A percentile compares a stretch with the other conserved stretches of the same genome.
phyloP scores from a whole-genome alignment of 2,113 vertebrate species.

The Ochotona princeps region DNA sequence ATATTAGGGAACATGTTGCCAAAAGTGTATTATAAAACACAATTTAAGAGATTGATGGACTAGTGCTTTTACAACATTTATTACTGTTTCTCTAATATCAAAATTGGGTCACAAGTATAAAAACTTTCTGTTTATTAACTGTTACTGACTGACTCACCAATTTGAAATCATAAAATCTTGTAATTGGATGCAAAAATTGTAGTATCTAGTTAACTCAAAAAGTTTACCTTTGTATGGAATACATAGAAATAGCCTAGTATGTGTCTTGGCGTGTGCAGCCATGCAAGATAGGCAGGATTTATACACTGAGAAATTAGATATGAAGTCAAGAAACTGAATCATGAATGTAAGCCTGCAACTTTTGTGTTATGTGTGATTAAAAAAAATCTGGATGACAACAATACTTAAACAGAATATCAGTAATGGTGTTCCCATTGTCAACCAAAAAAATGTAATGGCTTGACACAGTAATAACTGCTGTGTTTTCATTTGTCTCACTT shows the following conservation, averaged over 20 bases:
- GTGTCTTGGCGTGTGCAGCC: background rate
- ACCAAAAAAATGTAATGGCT: background rate
- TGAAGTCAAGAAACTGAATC: background rate
- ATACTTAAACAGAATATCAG: background rate
- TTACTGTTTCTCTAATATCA: constrained; percentile 6
- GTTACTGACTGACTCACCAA: background rate
- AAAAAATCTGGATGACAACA: background rate
- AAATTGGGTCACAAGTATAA: background rate
- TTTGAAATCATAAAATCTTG: background rate
- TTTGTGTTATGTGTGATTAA: background rate
- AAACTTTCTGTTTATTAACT: background rate
- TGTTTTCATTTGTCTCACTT: background rate
- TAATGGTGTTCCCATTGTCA: background rate
- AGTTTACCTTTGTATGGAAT: background rate
- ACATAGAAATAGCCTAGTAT: background rate
- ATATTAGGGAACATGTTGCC: background rate
- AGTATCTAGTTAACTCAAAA: background rate
- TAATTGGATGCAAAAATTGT: background rate
- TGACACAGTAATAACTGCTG: background rate
- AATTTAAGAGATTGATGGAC: background rate
- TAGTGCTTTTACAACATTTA: constrained; percentile 2
- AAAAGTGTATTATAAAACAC: background rate
- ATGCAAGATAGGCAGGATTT: background rate
- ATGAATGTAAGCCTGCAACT: background rate
- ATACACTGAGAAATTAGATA: background rate